Conservation (phyloP, 2,113 vertebrate species). For the Motacilla tschutschensis region DNA sequence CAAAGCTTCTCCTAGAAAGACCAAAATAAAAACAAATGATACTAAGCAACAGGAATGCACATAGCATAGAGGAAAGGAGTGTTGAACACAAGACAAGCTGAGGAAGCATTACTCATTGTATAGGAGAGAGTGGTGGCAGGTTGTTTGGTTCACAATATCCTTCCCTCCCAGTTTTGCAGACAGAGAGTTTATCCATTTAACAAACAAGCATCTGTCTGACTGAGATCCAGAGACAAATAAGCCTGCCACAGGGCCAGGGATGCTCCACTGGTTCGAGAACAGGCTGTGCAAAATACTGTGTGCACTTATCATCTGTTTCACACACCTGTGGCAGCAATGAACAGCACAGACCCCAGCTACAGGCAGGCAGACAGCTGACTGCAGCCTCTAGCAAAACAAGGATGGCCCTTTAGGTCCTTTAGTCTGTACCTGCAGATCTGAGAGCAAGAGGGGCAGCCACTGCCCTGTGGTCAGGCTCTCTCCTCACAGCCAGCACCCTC, state of each 20-base stretch:
- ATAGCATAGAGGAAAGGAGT: neutral
- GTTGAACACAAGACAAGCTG: neutral
- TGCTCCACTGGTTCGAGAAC: neutral
- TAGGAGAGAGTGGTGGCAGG: neutral
- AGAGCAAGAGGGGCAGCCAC: neutral
- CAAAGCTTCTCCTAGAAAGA: conserved; percentile 37
- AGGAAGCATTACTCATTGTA: conserved; percentile 3
- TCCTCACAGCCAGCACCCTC: neutral
- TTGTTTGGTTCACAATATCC: conserved; percentile 24
- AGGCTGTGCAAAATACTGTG: neutral
- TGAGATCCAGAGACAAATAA: neutral
- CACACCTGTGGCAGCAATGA: neutral
- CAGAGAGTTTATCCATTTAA: neutral
- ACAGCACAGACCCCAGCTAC: neutral
- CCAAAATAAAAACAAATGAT: conserved; percentile 60
- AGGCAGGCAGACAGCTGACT: neutral
- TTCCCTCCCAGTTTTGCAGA: neutral
- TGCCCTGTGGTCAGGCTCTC: neutral
- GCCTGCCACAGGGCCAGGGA: neutral
- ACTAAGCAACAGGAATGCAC: conserved; percentile 50
- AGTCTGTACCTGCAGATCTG: neutral
- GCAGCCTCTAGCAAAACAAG: neutral
- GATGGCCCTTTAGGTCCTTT: neutral
- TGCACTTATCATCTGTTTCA: neutral
- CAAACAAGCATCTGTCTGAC: neutral